Evolutionary conservation across 2,797 vertebrate species (phyloP), one percentile per base, ranked within the genome.

Genomic region (Columba guinea): DNA sequence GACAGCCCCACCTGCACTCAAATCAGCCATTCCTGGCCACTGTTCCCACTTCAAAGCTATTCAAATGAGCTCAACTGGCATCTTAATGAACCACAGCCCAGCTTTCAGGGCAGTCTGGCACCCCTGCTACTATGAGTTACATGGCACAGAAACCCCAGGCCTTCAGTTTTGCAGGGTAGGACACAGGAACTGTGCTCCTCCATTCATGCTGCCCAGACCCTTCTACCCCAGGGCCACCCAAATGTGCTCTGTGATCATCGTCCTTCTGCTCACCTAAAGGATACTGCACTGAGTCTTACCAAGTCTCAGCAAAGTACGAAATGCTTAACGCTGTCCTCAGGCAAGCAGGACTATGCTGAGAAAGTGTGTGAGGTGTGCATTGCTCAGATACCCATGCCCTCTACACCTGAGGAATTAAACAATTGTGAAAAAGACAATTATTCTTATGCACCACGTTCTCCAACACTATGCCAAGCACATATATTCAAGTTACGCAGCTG

Each of bases 31-130:
- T 55, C 62, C 48, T 59, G 76, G 69, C 18, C 86, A 74, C 63
- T 52, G 73, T 35, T 86, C 67, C 80, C 74, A 17, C 52, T 87
- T 82, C 74, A 88, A 32, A 81, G 28, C 73, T 55, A 75, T 51
- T 26, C 79, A 59, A 27, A 63, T 62, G 77, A 93, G 65, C 80
- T 49, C 27, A 88, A n/a, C 21, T 37, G 23, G 39, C 44, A 76
- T 70, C 63, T 84, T 67, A 90, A 84, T 60, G 70, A 92, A 74
- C 52, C 32, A 4, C 88, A 89, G 70, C 62, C 77, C 60, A 89
- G 48, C 60, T 73, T 84, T 73, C 67, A 84, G 88, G 67, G 56
- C 53, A 88, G 90, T 84, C 80, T 93, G 91, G 83, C 83, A 88
- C 56, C 87, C 79, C 70, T 76, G 83, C 86, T 74, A 60, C 8